These are phyloP conservation scores for Chionodraco myersi DNA, from an alignment of 2,113 vertebrate species.

Conservation along the genomic window DNA sequence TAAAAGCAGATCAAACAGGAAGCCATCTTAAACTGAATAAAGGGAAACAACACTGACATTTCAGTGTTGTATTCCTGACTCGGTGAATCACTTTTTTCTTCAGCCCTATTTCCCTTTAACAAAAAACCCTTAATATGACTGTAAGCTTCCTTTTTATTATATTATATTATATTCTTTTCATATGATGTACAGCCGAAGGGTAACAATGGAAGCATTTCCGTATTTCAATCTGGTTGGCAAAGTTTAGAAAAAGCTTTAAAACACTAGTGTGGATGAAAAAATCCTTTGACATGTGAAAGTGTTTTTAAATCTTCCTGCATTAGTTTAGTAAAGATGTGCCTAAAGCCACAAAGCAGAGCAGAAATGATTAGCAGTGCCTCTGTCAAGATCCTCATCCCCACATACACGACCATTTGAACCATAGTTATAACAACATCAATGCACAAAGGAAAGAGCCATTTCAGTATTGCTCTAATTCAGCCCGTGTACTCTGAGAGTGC, in stretches of 20 bases:
- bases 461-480: slow-evolving; percentile 1
- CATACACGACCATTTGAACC: background rate
- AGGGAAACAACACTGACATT: background rate
- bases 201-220: background rate
- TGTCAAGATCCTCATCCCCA: slow-evolving; percentile 1
- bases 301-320: slow-evolving; percentile 15
- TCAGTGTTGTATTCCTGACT: background rate
- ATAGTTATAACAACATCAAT: background rate
- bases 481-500: background rate
- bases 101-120: background rate
- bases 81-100: slow-evolving; percentile 15
- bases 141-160: no score
- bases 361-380: background rate
- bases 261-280: background rate
- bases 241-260: background rate
- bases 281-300: background rate
- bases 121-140: background rate
- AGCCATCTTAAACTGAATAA: slow-evolving; percentile 6
- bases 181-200: background rate
- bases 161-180: no score
- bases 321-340: background rate
- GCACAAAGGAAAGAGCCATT: background rate
- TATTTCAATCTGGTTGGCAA: background rate
- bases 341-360: background rate
- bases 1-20: slow-evolving; percentile 8